Conservation (phyloP, 2,888 invertebrate genomes). For the Junonia oenone region DNA sequence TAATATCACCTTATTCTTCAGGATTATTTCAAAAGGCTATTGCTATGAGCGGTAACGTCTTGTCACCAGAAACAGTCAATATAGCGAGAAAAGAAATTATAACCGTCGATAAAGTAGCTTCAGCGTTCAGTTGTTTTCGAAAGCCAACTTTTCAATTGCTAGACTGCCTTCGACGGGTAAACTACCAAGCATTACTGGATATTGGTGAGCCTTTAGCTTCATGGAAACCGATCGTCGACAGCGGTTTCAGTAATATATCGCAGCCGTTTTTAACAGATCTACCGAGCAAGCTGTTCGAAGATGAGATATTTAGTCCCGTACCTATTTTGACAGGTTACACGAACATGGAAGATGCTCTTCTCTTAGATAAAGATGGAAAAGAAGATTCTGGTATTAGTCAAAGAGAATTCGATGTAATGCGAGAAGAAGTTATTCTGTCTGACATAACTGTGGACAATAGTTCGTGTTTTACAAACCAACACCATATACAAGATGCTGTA, state of each 20-base stretch:
- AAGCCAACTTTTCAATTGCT: constrained; percentile 83
- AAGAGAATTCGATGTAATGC: constrained; percentile 80
- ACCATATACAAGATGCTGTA: constrained; percentile 85
- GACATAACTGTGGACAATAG: constrained; percentile 81
- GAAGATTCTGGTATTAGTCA: constrained; percentile 78
- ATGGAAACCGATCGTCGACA: constrained; percentile 90
- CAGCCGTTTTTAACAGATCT: constrained; percentile 83
- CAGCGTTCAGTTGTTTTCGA: constrained; percentile 83
- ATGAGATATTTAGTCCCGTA: constrained; percentile 82
- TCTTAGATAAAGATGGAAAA: constrained; percentile 74
- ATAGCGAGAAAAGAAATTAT: constrained; percentile 81
- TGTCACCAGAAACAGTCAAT: constrained; percentile 81
- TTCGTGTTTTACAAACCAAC: constrained; percentile 81
- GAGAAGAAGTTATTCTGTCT: constrained; percentile 81
- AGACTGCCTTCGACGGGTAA: constrained; percentile 83
- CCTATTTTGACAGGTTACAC: constrained; percentile 89
- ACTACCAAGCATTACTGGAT: constrained; percentile 80
- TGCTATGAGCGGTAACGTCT: constrained; percentile 88
- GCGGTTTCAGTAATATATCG: constrained; percentile 82
- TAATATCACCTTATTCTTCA: constrained; percentile 83
- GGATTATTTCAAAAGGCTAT: constrained; percentile 87
- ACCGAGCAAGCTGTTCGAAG: constrained; percentile 81
- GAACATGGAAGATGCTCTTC: constrained; percentile 88
- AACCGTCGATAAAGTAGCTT: constrained; percentile 82
- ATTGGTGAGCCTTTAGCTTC: constrained; percentile 79